Evolutionary conservation across 2,888 invertebrate species (phyloP), one percentile per base, ranked within the genome.

Genomic region (Dryobota labecula): DNA sequence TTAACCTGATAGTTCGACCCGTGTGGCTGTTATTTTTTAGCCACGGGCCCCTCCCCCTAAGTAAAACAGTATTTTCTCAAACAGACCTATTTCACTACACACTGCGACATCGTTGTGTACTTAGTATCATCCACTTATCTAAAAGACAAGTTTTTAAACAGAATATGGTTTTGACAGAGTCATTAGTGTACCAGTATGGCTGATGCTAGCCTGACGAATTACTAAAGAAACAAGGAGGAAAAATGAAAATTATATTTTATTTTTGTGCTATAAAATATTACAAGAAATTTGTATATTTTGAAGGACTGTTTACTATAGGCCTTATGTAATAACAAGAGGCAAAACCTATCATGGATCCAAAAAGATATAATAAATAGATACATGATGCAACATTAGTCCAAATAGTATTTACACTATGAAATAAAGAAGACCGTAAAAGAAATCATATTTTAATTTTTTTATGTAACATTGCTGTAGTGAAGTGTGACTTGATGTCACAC

Each of bases 111-210:
- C 27, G n/a, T 27, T 36, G 8, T 24, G n/a, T 56, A 56, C 33
- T 36, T 24, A 30, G 13, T 53, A 51, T 15, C 15, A 43, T 20
- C 30, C 60, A 49, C 33, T 56, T n/a, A 13, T 27, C 1, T 41
- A 6, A 30, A 20, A 70, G 9, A 76, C 41, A 67, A 43, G 45
- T 60, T 76, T 60, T 36, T 11, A 30, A 45, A 49, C 15, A 45
- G 15, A 57, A 73, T 49, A 24, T 66, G 74, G 36, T 69, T 74
- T 57, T 78, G 78, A 78, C 78, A 78, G 57, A 24, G 11, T 69
- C 49, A 57, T 69, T 69, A 63, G 18, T 27, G 3, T 54, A 45
- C 20, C 9, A 36, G 70, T 33, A 60, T 5, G 1, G 24, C 11
- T 33, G 56, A 30, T 11, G 18, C 15, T 36, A 20, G 20, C 7